Percentiles rank a stretch among this genome's conserved stretches.
Evolutionary conservation across 1,140 invertebrate genomes (phyloP).

Genomic region (Sycophila sp.): DNA sequence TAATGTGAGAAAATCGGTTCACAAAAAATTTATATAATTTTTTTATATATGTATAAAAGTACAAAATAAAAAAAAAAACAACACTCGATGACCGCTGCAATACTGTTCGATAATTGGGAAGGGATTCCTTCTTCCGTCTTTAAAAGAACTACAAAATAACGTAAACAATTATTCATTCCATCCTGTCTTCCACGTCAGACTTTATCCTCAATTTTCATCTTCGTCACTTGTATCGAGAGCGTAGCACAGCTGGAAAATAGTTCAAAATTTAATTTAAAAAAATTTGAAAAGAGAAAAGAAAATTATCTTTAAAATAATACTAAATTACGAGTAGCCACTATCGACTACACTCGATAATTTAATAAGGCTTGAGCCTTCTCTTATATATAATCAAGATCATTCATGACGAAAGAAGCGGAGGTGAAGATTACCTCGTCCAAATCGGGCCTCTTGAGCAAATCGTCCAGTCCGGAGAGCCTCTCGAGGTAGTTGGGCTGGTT

Average conservation of each 20-base stretch:
- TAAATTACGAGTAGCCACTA: no score
- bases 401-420: no score
- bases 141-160: background rate
- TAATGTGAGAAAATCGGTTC: no score
- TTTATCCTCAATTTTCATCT: constrained; percentile 38
- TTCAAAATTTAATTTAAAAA: background rate
- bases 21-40: no score
- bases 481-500: constrained; percentile 87
- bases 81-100: constrained; percentile 18
- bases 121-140: background rate
- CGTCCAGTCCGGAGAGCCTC: constrained; percentile 84
- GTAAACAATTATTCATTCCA: constrained; percentile 6
- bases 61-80: constrained; percentile 28
- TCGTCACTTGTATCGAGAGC: constrained; percentile 56
- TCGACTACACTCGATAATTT: no score
- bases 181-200: background rate
- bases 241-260: constrained; percentile 52
- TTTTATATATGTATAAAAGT: background rate
- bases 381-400: background rate
- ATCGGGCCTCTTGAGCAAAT: constrained; percentile 75
- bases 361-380: background rate
- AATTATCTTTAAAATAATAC: no score
- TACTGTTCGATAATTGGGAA: constrained; percentile 30
- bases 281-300: no score
- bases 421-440: constrained; percentile 73